phyloP scores from a whole-genome alignment of 2,797 vertebrate genomes.

The Zalophus californianus region DNA sequence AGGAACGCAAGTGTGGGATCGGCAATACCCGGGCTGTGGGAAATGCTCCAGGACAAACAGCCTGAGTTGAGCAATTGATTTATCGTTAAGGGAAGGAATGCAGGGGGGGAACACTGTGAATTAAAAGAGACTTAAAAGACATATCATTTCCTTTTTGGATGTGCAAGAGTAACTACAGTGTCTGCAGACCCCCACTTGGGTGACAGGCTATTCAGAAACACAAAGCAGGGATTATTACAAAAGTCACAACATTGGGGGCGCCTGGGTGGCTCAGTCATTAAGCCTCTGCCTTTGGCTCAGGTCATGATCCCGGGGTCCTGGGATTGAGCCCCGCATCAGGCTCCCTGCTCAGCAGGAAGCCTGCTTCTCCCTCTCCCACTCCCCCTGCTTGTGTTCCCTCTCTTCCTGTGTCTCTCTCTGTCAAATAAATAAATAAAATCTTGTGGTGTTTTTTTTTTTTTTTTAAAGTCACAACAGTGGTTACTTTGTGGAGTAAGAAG shows the following conservation, averaged over 20 bases:
- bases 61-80: neutral
- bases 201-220: neutral
- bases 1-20: neutral
- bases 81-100: neutral
- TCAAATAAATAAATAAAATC: too few species aligned
- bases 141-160: neutral
- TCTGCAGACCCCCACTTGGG: neutral
- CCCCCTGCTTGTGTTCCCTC: too few species aligned
- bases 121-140: neutral
- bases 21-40: fast-evolving
- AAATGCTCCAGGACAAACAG: neutral
- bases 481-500: neutral
- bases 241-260: neutral
- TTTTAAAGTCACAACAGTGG: neutral
- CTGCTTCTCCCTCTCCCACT: too few species aligned
- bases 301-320: too few species aligned
- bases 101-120: neutral
- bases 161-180: neutral
- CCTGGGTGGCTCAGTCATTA: too few species aligned
- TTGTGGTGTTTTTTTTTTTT: too few species aligned
- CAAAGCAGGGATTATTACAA: neutral
- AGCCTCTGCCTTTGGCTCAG: too few species aligned
- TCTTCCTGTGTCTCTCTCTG: too few species aligned
- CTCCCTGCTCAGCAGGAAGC: too few species aligned
- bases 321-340: too few species aligned